These are phyloP conservation scores for Prionailurus bengalensis DNA, from an alignment of 2,113 vertebrate species.

Conservation along the genomic window DNA sequence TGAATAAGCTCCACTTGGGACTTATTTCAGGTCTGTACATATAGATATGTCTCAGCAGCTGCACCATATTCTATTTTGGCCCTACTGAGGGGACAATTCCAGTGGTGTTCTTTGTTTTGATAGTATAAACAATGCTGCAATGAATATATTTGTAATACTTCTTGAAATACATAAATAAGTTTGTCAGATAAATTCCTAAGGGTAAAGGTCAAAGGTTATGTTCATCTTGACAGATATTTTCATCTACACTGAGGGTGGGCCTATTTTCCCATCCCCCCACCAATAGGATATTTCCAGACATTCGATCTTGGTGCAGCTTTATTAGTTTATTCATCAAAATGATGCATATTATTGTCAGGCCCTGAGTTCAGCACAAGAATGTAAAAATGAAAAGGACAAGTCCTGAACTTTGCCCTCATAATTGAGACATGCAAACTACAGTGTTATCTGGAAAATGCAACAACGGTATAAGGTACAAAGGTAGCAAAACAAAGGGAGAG, in stretches of 20 bases:
- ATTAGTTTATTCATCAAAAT: slow-evolving; percentile 15
- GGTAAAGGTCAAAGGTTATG: background rate
- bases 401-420: background rate
- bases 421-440: background rate
- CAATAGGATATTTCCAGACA: background rate
- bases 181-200: slow-evolving; percentile 7
- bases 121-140: background rate
- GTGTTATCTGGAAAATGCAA: slow-evolving; percentile 11
- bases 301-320: background rate
- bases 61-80: background rate
- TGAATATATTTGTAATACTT: background rate
- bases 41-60: background rate
- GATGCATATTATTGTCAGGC: background rate
- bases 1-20: background rate
- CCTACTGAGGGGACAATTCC: background rate
- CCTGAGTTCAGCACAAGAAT: background rate
- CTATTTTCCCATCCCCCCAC: background rate
- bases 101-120: background rate
- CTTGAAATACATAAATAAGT: background rate
- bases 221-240: background rate
- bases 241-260: background rate
- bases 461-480: background rate
- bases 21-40: background rate
- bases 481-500: background rate
- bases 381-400: background rate